Base-by-base conservation (phyloP, 2,888 invertebrate species). In the Cistogaster globosa region DNA sequence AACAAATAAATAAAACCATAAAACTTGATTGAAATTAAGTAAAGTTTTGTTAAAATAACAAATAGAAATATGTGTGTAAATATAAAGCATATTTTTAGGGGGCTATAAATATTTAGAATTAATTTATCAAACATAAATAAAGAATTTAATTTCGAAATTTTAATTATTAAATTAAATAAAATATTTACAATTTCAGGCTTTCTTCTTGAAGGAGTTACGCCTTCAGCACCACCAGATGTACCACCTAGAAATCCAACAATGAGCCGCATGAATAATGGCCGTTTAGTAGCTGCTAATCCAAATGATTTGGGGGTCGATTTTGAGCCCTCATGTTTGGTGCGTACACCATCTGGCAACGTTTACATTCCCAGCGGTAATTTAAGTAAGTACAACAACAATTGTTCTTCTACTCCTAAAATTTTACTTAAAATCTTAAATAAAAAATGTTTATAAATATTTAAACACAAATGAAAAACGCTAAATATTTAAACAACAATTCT, bases 261-360 rank as follows among this genome's bases (percentile, higher is more conserved):
- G 97, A 97, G 95, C 94, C 96, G 97, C 92, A 95, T 97, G 93
- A 97, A 97, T 95, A 97, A 97, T 95, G 97, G 97, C 93, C 96
- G 97, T 92, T 95, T 97, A 93, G 96, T 96, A 92, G 96, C 96
- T 92, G 96, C 96, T 92, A 96, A 96, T 93, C 96, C 96, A 89
- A 95, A 95, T 89, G 95, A 95, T 92, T 93, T 94, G 91, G 93
- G 95, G 88, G 94, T 93, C 89, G 97, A 97, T 93, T 97, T 97
- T 93, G 97, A 97, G 93, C 97, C 97, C 89, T 96, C 97, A 92
- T 97, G 97, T 93, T 95, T 97, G 91, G 97, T 97, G 90, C 95
- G 97, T 93, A 97, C 97, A 88, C 97, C 97, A 89, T 97, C 97
- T 89, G 97, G 97, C 92, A 97, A 97, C 94, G 97, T 97, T 92